Base-by-base conservation (phyloP, 2,797 vertebrate genomes). In the Centroberyx gerrardi region DNA sequence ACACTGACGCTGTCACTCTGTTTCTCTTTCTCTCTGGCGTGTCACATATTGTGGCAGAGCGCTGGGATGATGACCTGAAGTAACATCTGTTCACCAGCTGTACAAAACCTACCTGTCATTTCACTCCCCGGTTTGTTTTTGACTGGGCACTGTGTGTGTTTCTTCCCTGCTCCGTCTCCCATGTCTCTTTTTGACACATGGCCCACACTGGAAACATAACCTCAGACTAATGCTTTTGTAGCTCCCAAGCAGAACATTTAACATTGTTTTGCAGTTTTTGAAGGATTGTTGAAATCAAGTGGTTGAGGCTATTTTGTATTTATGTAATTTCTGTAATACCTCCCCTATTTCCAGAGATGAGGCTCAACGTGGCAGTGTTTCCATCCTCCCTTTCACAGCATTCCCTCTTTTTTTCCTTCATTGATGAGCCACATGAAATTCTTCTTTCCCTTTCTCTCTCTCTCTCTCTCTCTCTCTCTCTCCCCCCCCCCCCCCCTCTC, bases 11-110 rank as follows among this genome's bases (percentile, higher is more conserved):
- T 70, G 61, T 76, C 58, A 46, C 38, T 66, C 33, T 62, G 55
- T 56, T 51, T 42, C 63, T 53, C 28, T 40, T 31, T 40, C 28
- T 46, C 53, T 62, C 60, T 68, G 44, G 55, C 36, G 27, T 66
- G 36, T 70, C 61, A 44, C 22, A 63, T 60, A 44, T 62, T 71
- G 72, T 59, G 69, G 76, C 68, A 53, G 73, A 62, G 59, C 60
- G 29, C 56, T 33, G 38, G 40, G 22, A 33, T 17, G 62, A 61
- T 74, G 75, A 80, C 79, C 81, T 44, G 58, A 28, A 52, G 64
- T 53, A 81, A 89, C 90, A 94, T 91, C 89, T 94, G 90, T 64
- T 83, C 67, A 73, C 87, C 91, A 90, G 84, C 85, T 93, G 90
- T 87, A 76, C 62, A 74, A 63, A 80, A 63, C 68, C 10, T n/a